Evolutionary conservation across 2,113 vertebrate genomes (phyloP), one percentile per base, ranked within the genome.

Genomic region (Steatornis caripensis): DNA sequence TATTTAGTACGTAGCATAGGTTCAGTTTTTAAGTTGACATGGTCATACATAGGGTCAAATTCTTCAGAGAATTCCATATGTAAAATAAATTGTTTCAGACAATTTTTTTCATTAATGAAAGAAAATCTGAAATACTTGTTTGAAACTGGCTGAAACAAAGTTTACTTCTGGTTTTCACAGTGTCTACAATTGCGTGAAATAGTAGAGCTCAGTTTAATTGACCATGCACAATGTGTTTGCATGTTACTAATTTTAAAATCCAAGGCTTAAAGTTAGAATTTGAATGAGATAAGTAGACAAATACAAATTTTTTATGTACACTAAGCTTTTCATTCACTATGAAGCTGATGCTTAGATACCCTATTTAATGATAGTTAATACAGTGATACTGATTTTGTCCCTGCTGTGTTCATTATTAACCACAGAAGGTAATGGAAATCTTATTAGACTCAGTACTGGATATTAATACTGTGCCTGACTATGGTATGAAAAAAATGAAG

Each of bases 341-440:
- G 61, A 65, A 74, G 78, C 61, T 83, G 54, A 84, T 89, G 76
- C 57, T 89, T 75, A 94, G 68, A 78, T 92, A 77, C 36, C 43
- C 46, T 86, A 53, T 93, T 91, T 94, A 96, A 95, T 92, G 75
- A 49, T 60, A 84, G 79, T 74, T 96, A 90, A 95, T 92, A 82
- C 53, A 90, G 68, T 64, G 83, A 81, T 97, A 64, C 79, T 92
- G 88, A 94, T 95, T 96, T 95, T 92, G 57, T 94, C 54, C 75
- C 84, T 89, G 93, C 93, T 95, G 87, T 84, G 84, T 89, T 94
- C 93, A 89, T 93, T 96, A 95, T 96, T 92, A 95, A 92, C 72
- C 75, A 55, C 80, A 84, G 87, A 96, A 95, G 84, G 87, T 79
- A 84, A 91, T 87, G 64, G 64, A 92, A 89, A 90, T 84, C 78